phyloP scores from a whole-genome alignment of 2,888 invertebrate species.

The Schizaphis graminum region DNA sequence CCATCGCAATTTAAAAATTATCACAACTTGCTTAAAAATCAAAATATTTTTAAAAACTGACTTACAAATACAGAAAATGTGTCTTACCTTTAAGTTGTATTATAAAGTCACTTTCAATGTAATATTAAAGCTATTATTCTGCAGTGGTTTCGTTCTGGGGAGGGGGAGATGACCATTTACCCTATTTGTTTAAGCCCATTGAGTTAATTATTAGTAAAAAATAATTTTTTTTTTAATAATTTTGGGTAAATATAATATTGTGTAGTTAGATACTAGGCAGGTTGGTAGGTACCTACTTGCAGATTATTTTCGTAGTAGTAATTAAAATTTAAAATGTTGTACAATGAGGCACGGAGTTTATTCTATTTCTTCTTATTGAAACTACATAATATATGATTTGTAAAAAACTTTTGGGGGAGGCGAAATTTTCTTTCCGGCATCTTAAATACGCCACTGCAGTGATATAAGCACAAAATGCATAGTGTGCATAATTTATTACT shows the following conservation, averaged over 20 bases:
- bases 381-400: background rate
- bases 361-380: background rate
- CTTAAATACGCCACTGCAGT: background rate
- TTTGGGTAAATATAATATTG: background rate
- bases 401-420: background rate
- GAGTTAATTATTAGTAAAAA: background rate
- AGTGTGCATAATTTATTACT: background rate
- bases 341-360: background rate
- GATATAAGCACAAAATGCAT: background rate
- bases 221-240: background rate
- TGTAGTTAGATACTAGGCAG: background rate
- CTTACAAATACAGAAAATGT: too few species aligned
- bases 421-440: background rate
- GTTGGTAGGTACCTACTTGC: background rate
- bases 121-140: too few species aligned
- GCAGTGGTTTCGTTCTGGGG: too few species aligned
- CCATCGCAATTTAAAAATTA: too few species aligned
- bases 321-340: background rate
- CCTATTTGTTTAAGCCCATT: background rate
- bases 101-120: too few species aligned
- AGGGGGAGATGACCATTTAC: background rate
- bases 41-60: too few species aligned
- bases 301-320: background rate
- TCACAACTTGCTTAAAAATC: too few species aligned
- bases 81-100: too few species aligned